Evolutionary conservation across 2,888 invertebrate genomes (phyloP).

Genomic region (Sinohyriopsis cumingii): DNA sequence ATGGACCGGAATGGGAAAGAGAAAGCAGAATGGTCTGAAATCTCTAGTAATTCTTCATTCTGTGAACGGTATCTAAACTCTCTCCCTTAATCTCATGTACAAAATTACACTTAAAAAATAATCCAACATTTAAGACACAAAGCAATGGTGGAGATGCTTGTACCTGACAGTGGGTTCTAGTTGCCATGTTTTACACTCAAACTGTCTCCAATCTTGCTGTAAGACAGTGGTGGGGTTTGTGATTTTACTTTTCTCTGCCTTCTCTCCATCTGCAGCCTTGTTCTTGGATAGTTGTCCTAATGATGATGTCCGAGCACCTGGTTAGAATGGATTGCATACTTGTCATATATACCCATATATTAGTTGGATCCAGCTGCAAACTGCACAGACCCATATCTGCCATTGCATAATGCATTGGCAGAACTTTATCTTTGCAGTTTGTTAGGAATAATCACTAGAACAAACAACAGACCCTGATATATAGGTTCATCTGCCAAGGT

Average conservation of each 20-base stretch:
- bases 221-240: constrained; percentile 66
- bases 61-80: neutral
- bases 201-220: constrained; percentile 87
- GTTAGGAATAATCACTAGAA: too few species aligned
- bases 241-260: constrained; percentile 59
- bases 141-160: neutral
- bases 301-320: constrained; percentile 27
- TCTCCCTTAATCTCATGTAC: neutral
- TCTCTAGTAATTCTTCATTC: too few species aligned
- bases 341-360: neutral
- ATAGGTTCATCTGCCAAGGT: too few species aligned
- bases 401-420: too few species aligned
- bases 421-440: too few species aligned
- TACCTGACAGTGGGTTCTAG: constrained; percentile 82
- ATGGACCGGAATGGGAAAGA: too few species aligned
- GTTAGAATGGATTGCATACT: neutral
- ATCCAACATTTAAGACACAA: neutral
- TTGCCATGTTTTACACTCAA: constrained; percentile 96
- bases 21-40: too few species aligned
- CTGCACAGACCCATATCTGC: too few species aligned
- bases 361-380: too few species aligned
- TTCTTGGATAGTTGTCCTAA: constrained; percentile 30
- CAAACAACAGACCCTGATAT: too few species aligned
- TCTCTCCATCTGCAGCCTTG: constrained; percentile 58
- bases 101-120: neutral